Base-by-base conservation (phyloP, 2,888 invertebrate genomes). In the Caprella mutica region DNA sequence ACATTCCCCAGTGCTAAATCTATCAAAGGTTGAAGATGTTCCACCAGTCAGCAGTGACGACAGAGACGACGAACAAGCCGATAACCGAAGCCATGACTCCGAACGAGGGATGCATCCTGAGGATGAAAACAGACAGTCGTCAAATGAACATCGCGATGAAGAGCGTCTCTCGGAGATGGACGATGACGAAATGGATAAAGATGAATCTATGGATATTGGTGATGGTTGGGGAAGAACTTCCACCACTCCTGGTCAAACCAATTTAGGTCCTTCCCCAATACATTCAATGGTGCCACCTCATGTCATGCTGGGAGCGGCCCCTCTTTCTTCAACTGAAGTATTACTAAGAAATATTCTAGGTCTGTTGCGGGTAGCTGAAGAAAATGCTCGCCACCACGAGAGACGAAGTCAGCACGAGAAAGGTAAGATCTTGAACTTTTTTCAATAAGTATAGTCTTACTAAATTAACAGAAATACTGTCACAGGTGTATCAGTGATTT, bases 341-440 rank as follows among this genome's bases (percentile, higher is more conserved):
- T 79, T 94, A 67, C 81, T 94, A 67, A 80, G 93, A 71, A 94
- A 94, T 75, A 94, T 96, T 71, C 92, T 93, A 75, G 93, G 93
- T 53, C 80, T 94, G 66, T 81, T 94, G 65, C 92, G 93, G 75
- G 92, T 94, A 62, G 94, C 94, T n/a, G 92, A 91, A 2, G 93
- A 94, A 75, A 94, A 93, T 76, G 92, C 93, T 55, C 81, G 93
- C 68, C 92, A 93, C 71, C 92, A 93, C 76, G 94, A 96, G 75
- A 79, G 93, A 68, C 92, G 94, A 76, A 86, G 91, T 75, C 89
- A 85, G 79, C 88, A 90, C 75, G 94, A 94, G 77, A 93, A 92
- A 87, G 91, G 94, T 94, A 78, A 63, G 67, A 39, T 17, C 38
- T 26, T 2, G 3, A 19, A 3, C 6, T 35, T 35, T n/a, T n/a